Conservation (phyloP, 1,140 invertebrate genomes). For the Heliconius himera region DNA sequence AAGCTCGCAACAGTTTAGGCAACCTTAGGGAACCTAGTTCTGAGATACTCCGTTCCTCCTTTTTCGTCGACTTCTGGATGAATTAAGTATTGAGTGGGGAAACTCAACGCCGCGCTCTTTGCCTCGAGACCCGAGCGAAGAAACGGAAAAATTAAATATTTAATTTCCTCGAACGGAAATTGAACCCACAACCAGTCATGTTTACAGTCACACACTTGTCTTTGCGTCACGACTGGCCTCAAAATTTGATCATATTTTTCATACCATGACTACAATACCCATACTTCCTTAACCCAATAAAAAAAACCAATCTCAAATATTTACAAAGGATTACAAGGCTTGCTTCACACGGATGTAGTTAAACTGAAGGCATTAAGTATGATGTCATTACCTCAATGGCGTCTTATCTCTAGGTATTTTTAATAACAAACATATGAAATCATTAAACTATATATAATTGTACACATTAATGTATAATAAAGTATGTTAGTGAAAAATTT, state of each 20-base stretch:
- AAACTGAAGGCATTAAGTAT: conserved; percentile 16
- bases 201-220: background rate
- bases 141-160: background rate
- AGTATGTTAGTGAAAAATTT: too few relatives aligned
- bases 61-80: background rate
- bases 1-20: too few relatives aligned
- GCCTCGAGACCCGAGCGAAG: background rate
- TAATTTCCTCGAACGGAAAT: background rate
- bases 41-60: background rate
- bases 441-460: conserved; percentile 10
- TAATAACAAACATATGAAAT: conserved; percentile 31
- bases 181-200: background rate
- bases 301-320: conserved; percentile 8
- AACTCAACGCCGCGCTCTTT: background rate
- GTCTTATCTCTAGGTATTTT: conserved; percentile 29
- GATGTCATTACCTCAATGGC: conserved; percentile 33
- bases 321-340: conserved; percentile 25
- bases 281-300: conserved; percentile 1
- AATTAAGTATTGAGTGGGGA: background rate
- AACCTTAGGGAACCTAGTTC: background rate
- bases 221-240: too few relatives aligned
- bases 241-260: background rate
- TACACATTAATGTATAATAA: too few relatives aligned
- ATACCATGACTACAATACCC: background rate
- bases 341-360: conserved; percentile 30